phyloP scores from a whole-genome alignment of 2,888 invertebrate genomes.

The Barypeithes pellucidus region DNA sequence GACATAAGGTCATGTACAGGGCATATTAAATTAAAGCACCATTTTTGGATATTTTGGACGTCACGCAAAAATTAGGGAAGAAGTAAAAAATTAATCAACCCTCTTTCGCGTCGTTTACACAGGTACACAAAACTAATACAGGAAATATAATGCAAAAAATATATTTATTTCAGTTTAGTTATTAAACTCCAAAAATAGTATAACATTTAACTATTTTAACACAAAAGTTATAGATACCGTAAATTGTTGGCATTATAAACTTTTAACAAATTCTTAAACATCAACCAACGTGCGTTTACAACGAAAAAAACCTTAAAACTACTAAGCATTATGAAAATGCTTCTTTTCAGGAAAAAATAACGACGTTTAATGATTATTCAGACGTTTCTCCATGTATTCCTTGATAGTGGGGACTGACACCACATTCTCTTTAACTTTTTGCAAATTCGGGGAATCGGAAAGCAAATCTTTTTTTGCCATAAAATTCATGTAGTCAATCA shows the following conservation, averaged over 20 bases:
- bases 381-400: constrained; percentile 59
- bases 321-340: neutral
- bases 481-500: constrained; percentile 74
- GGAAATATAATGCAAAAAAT: neutral
- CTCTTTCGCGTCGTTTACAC: too few relatives aligned
- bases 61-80: too few relatives aligned
- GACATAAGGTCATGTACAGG: too few relatives aligned
- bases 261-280: neutral
- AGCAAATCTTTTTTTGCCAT: constrained; percentile 59
- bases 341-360: neutral
- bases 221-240: neutral
- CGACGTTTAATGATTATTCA: constrained; percentile 48
- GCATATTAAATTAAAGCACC: too few relatives aligned
- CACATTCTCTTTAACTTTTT: constrained; percentile 57
- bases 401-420: constrained; percentile 58
- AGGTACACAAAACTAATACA: neutral
- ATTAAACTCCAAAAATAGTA: constrained; percentile 10
- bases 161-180: neutral
- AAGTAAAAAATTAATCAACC: too few relatives aligned
- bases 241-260: neutral
- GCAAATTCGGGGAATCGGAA: constrained; percentile 57
- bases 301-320: neutral
- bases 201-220: neutral
- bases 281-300: neutral
- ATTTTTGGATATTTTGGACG: too few relatives aligned